phyloP scores from a whole-genome alignment of 2,888 invertebrate genomes.

The Lasioglossum villosulum region DNA sequence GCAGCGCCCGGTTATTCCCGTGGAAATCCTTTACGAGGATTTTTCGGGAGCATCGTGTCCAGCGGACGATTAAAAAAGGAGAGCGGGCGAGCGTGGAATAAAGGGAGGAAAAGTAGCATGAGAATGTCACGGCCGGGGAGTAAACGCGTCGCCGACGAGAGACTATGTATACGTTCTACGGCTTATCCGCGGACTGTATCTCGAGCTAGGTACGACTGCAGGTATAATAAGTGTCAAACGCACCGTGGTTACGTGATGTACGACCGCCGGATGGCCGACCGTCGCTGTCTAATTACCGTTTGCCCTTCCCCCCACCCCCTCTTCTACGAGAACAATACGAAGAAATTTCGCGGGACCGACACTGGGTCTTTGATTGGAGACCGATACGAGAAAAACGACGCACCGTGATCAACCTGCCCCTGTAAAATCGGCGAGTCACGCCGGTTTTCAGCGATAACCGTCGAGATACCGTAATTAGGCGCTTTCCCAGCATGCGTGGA shows the following conservation, averaged over 20 bases:
- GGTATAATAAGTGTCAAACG: constrained; percentile 61
- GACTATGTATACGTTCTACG: constrained; percentile 23
- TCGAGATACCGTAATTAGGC: neutral
- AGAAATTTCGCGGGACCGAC: constrained; percentile 37
- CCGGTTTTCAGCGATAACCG: neutral
- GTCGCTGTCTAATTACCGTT: constrained; percentile 53
- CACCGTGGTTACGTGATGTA: constrained; percentile 61
- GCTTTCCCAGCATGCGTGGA: neutral
- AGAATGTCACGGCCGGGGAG: constrained; percentile 31
- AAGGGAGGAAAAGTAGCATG: constrained; percentile 34
- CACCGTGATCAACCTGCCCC: neutral
- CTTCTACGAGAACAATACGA: constrained; percentile 29
- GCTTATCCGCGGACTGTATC: constrained; percentile 60
- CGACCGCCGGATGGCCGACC: constrained; percentile 39
- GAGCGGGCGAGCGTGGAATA: neutral
- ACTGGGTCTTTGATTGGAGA: neutral
- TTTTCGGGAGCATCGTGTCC: constrained; percentile 22
- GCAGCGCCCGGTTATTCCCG: neutral
- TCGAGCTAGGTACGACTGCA: constrained; percentile 16
- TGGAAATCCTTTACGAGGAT: constrained; percentile 13
- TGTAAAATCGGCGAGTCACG: neutral
- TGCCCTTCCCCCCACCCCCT: neutral
- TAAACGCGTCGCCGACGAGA: constrained; percentile 42
- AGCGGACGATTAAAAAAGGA: constrained; percentile 35
- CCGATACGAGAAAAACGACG: neutral